These are phyloP conservation scores for Saimiri boliviensis DNA, from an alignment of 2,113 vertebrate species.

Conservation along the genomic window DNA sequence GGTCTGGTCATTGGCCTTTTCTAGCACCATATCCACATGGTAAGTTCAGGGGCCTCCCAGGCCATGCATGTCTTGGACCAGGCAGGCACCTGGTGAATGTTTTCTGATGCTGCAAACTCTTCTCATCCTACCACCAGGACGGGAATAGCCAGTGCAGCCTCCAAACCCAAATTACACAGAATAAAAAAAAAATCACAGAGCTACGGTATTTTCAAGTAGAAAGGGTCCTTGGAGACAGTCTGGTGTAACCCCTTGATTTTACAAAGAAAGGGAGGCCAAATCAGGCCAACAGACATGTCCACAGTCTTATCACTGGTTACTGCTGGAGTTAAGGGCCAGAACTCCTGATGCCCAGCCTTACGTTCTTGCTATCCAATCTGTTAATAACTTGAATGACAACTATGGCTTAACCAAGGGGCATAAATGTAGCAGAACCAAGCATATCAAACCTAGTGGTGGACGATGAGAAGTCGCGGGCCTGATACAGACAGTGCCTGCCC, in stretches of 20 bases:
- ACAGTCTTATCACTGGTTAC: neutral
- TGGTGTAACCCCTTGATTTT: neutral
- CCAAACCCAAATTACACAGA: neutral
- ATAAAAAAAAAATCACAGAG: neutral
- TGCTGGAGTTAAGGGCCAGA: neutral
- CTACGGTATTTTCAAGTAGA: neutral
- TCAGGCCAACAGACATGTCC: neutral
- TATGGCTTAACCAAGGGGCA: neutral
- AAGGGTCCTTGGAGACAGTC: neutral
- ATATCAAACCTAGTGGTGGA: neutral
- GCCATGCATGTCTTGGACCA: neutral
- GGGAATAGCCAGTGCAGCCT: neutral
- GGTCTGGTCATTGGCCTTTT: neutral
- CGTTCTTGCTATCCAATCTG: neutral
- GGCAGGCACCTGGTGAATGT: neutral
- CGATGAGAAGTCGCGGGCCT: neutral
- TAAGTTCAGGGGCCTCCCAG: neutral
- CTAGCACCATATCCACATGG: neutral
- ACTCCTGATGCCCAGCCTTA: neutral
- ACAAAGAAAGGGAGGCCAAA: neutral
- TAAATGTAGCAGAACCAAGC: neutral
- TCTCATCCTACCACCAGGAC: neutral
- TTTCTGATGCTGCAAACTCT: neutral
- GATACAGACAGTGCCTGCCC: neutral
- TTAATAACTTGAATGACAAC: neutral